A percentile compares a stretch with the other conserved stretches of the same genome.
Evolutionary conservation across 2,797 vertebrate species (phyloP).

Genomic region (Novumbra hubbsi): DNA sequence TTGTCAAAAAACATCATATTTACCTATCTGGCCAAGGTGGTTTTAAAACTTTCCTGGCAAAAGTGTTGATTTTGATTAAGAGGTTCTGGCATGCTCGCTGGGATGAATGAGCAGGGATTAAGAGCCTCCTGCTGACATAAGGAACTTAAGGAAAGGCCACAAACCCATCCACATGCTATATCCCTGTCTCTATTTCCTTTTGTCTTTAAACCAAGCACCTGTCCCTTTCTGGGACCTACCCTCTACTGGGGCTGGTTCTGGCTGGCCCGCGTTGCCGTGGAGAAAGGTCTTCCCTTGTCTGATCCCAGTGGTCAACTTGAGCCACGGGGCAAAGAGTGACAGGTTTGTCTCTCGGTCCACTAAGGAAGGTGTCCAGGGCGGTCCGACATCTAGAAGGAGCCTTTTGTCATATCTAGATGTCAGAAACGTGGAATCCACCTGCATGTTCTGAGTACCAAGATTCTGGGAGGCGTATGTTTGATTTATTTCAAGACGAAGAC

Average conservation of each 20-base stretch:
- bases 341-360: neutral
- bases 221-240: neutral
- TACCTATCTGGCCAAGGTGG: neutral
- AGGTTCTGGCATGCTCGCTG: neutral
- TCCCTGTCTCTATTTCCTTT: neutral
- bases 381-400: neutral
- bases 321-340: neutral
- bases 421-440: neutral
- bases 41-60: neutral
- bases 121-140: neutral
- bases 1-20: neutral
- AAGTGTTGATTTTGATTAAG: neutral
- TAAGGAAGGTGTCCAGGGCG: neutral
- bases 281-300: neutral
- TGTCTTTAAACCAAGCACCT: neutral
- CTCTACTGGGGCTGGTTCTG: neutral
- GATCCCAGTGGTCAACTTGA: neutral
- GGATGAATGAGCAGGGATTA: constrained; percentile 2
- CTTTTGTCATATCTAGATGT: neutral
- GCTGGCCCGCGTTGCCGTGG: neutral
- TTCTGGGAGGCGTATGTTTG: neutral
- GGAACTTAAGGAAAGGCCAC: neutral
- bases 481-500: neutral
- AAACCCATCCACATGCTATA: neutral
- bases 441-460: neutral